Evolutionary conservation across 2,113 vertebrate genomes (phyloP).

Genomic region (Podocnemis expansa): DNA sequence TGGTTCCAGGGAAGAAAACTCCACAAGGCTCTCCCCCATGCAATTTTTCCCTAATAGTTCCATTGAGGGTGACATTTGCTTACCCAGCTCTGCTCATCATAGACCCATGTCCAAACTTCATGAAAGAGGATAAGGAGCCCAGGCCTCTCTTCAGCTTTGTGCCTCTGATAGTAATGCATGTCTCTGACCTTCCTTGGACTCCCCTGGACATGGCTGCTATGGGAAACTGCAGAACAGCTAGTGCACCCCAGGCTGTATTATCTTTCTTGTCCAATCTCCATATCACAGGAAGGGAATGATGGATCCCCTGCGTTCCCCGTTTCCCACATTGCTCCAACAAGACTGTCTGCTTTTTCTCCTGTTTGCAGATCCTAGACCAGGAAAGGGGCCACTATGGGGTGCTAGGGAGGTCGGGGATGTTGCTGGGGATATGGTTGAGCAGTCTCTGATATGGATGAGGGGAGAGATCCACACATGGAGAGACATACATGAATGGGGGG

Average conservation of each 20-base stretch:
- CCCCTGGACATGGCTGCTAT: background rate
- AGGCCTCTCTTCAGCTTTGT: background rate
- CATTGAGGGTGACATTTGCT: background rate
- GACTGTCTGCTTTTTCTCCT: background rate
- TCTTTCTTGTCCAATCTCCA: background rate
- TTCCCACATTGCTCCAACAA: background rate
- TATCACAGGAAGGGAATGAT: background rate
- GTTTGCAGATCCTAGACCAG: background rate
- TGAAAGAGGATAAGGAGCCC: background rate
- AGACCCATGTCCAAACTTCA: background rate
- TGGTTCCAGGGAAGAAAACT: background rate
- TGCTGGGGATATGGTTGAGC: background rate
- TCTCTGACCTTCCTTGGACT: background rate
- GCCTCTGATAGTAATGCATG: background rate
- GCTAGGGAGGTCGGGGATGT: background rate
- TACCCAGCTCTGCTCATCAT: background rate
- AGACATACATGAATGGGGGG: background rate
- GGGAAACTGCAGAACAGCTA: background rate
- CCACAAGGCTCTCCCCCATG: rapidly evolving
- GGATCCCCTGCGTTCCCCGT: background rate
- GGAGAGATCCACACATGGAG: background rate
- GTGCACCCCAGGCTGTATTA: background rate
- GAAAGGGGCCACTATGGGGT: background rate
- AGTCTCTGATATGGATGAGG: background rate
- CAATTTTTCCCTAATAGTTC: background rate